Evolutionary conservation across 2,113 vertebrate genomes (phyloP), one percentile per base, ranked within the genome.

Genomic region (Heloderma charlesbogerti): DNA sequence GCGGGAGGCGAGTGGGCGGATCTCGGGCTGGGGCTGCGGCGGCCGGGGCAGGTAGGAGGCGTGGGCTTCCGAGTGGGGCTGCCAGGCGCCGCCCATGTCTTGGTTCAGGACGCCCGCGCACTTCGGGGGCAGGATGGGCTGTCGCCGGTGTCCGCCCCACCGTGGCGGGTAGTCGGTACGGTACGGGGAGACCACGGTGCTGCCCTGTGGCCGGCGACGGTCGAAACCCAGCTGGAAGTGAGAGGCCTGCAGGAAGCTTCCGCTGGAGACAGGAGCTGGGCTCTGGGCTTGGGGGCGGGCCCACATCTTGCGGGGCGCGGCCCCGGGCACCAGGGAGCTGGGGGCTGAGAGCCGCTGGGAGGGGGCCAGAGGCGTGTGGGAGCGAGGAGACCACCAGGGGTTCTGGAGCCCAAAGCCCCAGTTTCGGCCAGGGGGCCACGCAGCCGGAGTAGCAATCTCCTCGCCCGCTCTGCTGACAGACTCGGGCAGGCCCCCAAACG

Each of bases 201-300:
- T 66, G 31, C 88, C 81, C 43, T 77, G 10, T 0, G 81, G 71
- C 6, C 40, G 88, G 3, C 54, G 71, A 6, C 13, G 88, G 40
- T 89, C 88, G 10, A 27, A 48, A 20, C 51, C 88, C 4, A 89
- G n/a, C 81, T 77, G 71, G 71, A 89, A 89, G 72, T 89, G 88
- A 18, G 88, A 89, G 12, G 81, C 88, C 31, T 10, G 29, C 27
- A 89, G 20, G 22, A 66, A 89, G 6, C 15, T 1, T 1, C 34
- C 6, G 6, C 20, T n/a, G 71, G 54, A 27, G 4, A 75, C 29
- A 1, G 80, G 54, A 16, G 40, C 9, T 4, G 82, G 54, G 69
- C n/a, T 8, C 4, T 10, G 31, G 3, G 31, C 29, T 0, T 6
- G 2, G 27, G 2, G 20, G 29, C n/a, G 6, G 6, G 4, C 67